Evolutionary conservation across 2,113 vertebrate genomes (phyloP).

Genomic region (Phaethon lepturus): DNA sequence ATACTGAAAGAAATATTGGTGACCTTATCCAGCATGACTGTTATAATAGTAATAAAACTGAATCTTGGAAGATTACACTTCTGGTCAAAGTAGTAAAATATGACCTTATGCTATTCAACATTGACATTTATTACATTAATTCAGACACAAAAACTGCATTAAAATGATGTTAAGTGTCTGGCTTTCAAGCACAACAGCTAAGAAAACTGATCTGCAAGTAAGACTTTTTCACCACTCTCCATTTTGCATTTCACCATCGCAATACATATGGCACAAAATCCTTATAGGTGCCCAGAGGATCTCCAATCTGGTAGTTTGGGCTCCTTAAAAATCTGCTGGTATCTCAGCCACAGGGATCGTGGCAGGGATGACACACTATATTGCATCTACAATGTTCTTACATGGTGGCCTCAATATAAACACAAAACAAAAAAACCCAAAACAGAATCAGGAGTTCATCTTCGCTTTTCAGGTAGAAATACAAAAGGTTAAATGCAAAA

Average conservation of each 20-base stretch:
- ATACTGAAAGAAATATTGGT: slow-evolving; percentile 79
- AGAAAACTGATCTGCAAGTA: slow-evolving; percentile 40
- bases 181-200: slow-evolving; percentile 54
- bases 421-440: neutral
- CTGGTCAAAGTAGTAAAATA: slow-evolving; percentile 83
- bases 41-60: slow-evolving; percentile 81
- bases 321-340: neutral
- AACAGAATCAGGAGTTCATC: neutral
- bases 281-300: neutral
- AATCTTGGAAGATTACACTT: slow-evolving; percentile 80
- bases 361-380: neutral
- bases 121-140: slow-evolving; percentile 83
- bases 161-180: slow-evolving; percentile 71
- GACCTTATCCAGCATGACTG: slow-evolving; percentile 80
- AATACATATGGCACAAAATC: neutral
- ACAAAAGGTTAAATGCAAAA: neutral
- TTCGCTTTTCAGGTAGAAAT: neutral
- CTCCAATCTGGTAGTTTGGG: neutral
- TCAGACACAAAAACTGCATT: slow-evolving; percentile 78
- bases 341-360: neutral
- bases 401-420: neutral
- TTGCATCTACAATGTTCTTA: neutral
- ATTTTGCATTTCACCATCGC: neutral
- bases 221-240: neutral
- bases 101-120: slow-evolving; percentile 81